Percentiles rank a stretch among this genome's conserved stretches.
Evolutionary conservation across 2,797 vertebrate species (phyloP).

Genomic region (Chelidonichthys spinosus): DNA sequence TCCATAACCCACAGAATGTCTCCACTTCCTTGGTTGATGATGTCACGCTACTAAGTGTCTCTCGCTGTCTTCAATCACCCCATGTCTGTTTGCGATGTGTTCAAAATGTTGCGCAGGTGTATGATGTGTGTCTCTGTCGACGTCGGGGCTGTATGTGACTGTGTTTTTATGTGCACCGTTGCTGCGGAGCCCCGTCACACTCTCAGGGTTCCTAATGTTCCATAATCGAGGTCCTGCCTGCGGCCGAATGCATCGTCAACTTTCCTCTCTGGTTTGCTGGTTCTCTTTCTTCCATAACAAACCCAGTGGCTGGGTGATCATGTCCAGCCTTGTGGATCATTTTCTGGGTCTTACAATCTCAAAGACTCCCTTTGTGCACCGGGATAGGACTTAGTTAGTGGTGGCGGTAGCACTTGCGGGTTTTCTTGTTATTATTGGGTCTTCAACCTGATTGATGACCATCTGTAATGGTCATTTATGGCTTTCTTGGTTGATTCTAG

Average conservation of each 20-base stretch:
- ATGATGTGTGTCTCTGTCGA: slow-evolving; percentile 56
- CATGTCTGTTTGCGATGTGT: slow-evolving; percentile 71
- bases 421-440: slow-evolving; percentile 2
- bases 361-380: slow-evolving; percentile 9
- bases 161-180: slow-evolving; percentile 62
- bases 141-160: slow-evolving; percentile 41
- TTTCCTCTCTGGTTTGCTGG: slow-evolving; percentile 64
- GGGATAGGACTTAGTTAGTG: slow-evolving; percentile 28
- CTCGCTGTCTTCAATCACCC: slow-evolving; percentile 57
- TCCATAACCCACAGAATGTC: slow-evolving; percentile 75
- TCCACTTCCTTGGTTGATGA: slow-evolving; percentile 73
- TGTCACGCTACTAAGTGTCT: slow-evolving; percentile 83
- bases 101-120: slow-evolving; percentile 46
- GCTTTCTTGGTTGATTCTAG: slow-evolving; percentile 5
- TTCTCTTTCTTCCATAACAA: slow-evolving; percentile 61
- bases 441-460: slow-evolving; percentile 16
- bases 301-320: neutral
- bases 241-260: slow-evolving; percentile 72
- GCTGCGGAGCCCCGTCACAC: slow-evolving; percentile 53
- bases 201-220: slow-evolving; percentile 53
- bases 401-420: slow-evolving; percentile 32
- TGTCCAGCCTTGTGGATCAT: neutral
- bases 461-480: slow-evolving; percentile 5
- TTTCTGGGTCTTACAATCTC: slow-evolving; percentile 9
- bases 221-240: slow-evolving; percentile 64